These are phyloP conservation scores for Poeciliopsis paucimaculata DNA, from an alignment of 2,797 vertebrate species.

Conservation along the genomic window DNA sequence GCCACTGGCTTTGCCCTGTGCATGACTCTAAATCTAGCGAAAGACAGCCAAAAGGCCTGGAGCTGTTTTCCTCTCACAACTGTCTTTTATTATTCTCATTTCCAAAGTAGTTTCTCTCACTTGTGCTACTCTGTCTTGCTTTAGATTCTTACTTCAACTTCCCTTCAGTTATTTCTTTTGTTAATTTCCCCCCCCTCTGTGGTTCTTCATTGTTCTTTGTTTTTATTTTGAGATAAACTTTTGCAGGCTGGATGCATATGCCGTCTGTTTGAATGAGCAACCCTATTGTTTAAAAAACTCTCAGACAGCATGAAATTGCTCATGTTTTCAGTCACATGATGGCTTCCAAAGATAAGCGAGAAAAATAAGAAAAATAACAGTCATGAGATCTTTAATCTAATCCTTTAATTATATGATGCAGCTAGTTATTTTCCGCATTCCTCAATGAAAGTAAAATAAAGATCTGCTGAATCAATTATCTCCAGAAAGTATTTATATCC, in stretches of 20 bases:
- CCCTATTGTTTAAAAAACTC: conserved; percentile 45
- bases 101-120: conserved; percentile 10
- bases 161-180: conserved; percentile 4
- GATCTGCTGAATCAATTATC: not conserved
- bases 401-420: not conserved
- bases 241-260: conserved; percentile 22
- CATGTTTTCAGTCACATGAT: conserved; percentile 8
- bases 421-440: not conserved
- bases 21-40: conserved; percentile 16
- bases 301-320: conserved; percentile 46
- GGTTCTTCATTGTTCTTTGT: conserved; percentile 21
- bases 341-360: not conserved
- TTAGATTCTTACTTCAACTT: conserved; percentile 7
- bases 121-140: not conserved
- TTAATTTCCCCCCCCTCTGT: conserved; percentile 8
- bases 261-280: conserved; percentile 32
- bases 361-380: not conserved
- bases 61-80: conserved; percentile 36
- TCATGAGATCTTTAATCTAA: conserved; percentile 7
- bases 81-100: conserved; percentile 43
- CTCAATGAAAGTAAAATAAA: not conserved
- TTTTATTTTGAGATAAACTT: conserved; percentile 48
- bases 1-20: conserved; percentile 49
- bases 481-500: not conserved
- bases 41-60: conserved; percentile 36